A percentile compares a stretch with the other conserved stretches of the same genome.
Evolutionary conservation across 2,888 invertebrate genomes (phyloP).

Genomic region (Tachina fera): DNA sequence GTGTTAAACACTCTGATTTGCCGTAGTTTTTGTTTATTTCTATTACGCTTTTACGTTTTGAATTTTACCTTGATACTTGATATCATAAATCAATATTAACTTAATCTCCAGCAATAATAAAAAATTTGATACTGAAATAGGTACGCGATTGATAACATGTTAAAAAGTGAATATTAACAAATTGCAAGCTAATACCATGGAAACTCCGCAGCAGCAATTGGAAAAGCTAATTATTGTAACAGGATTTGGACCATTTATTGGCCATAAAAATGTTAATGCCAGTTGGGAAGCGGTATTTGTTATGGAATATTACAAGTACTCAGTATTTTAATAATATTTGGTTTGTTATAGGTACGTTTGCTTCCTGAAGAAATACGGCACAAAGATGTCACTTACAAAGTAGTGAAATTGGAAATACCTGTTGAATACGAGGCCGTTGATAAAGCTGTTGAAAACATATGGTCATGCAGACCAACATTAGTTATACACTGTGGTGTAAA

Average conservation of each 20-base stretch:
- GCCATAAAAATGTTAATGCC: conserved; percentile 87
- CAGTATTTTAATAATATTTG: not conserved
- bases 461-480: conserved; percentile 86
- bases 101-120: not conserved
- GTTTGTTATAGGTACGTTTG: conserved; percentile 79
- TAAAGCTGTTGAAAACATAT: conserved; percentile 85
- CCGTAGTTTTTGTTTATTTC: too few species aligned
- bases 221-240: conserved; percentile 84
- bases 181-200: conserved; percentile 6
- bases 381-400: conserved; percentile 82
- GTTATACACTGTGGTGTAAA: conserved; percentile 83
- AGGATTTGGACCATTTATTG: conserved; percentile 91
- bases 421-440: conserved; percentile 87
- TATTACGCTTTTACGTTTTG: not conserved
- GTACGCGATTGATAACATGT: not conserved
- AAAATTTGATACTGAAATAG: not conserved
- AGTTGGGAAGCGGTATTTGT: conserved; percentile 89
- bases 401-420: conserved; percentile 85
- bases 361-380: conserved; percentile 82
- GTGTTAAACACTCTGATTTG: too few species aligned
- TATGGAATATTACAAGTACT: not conserved
- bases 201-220: conserved; percentile 22
- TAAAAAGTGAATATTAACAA: not conserved
- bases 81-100: not conserved
- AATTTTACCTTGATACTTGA: not conserved